These are phyloP conservation scores for Halcyon chelicuti DNA, from an alignment of 2,797 vertebrate genomes.

Conservation along the genomic window DNA sequence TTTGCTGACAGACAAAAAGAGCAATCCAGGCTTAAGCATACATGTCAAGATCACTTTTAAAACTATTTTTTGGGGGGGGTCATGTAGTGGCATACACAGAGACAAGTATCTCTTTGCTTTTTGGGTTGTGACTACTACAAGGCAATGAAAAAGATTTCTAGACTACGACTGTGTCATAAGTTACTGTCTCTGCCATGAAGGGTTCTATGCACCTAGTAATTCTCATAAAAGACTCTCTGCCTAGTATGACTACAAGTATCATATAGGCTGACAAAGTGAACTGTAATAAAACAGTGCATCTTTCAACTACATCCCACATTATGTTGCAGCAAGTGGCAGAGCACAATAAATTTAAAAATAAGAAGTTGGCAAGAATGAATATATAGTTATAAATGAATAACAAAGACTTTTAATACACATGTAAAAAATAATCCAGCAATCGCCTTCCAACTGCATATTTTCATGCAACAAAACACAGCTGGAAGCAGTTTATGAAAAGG, in stretches of 20 bases:
- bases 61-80: not conserved
- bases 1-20: not conserved
- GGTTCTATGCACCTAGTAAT: not conserved
- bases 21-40: not conserved
- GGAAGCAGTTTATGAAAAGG: conserved; percentile 12
- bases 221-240: not conserved
- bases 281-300: not conserved
- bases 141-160: not conserved
- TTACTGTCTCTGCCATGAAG: not conserved
- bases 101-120: not conserved
- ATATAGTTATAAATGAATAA: conserved; percentile 13
- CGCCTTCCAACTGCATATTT: not conserved
- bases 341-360: conserved; percentile 1
- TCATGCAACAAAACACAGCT: conserved; percentile 17
- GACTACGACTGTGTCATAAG: not conserved
- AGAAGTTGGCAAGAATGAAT: not conserved
- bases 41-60: not conserved
- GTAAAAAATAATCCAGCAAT: conserved; percentile 17
- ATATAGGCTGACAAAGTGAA: not conserved
- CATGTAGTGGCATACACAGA: not conserved
- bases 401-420: not conserved
- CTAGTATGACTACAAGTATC: not conserved
- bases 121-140: not conserved
- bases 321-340: not conserved
- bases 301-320: not conserved